These are phyloP conservation scores for Engraulis encrasicolus DNA, from an alignment of 2,113 vertebrate species.

Conservation along the genomic window DNA sequence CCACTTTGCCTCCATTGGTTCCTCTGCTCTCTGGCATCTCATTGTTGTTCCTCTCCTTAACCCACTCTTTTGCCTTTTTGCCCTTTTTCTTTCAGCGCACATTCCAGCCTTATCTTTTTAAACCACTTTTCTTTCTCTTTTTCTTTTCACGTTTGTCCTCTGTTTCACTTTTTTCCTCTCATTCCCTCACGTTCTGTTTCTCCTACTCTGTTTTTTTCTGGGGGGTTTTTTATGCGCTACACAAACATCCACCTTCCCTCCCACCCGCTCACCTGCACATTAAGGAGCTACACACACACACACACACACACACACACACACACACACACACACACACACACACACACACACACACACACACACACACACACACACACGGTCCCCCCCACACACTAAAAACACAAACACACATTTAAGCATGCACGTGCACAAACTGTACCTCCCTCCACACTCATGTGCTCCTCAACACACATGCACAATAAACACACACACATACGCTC, in stretches of 20 bases:
- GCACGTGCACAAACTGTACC: neutral
- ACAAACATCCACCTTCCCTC: conserved; percentile 33
- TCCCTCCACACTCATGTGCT: neutral
- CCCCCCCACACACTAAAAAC: neutral
- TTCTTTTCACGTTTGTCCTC: too few relatives aligned
- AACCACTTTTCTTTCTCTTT: too few relatives aligned
- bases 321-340: neutral
- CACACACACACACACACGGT: neutral
- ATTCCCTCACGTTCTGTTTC: too few relatives aligned
- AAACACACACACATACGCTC: neutral
- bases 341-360: neutral
- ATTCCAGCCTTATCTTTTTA: too few relatives aligned
- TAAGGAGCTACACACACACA: conserved; percentile 20
- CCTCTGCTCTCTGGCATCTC: too few relatives aligned
- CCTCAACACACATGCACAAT: neutral
- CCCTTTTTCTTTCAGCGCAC: too few relatives aligned
- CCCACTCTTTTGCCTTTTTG: too few relatives aligned
- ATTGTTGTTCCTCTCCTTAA: too few relatives aligned
- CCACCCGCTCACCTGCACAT: neutral
- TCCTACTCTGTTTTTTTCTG: too few relatives aligned
- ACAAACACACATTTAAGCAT: neutral
- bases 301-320: neutral
- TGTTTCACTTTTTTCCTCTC: too few relatives aligned
- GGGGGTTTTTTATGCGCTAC: neutral
- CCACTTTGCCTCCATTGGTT: too few relatives aligned